Base-by-base conservation (phyloP, 2,113 vertebrate genomes). In the Halichoeres trimaculatus region DNA sequence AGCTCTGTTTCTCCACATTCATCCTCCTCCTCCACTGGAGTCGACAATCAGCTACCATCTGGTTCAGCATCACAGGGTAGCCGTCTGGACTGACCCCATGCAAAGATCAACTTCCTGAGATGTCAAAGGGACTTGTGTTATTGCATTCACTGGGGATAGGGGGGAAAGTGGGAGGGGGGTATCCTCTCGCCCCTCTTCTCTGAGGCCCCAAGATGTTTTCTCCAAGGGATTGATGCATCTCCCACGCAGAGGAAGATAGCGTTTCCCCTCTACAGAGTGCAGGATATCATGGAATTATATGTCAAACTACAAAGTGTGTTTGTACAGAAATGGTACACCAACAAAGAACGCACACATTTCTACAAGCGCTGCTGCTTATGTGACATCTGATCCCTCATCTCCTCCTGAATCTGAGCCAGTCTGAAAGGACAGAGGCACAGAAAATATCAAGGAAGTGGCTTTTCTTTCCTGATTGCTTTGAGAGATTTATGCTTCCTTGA, bases 71-170 rank as follows among this genome's bases (percentile, higher is more conserved):
- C 36, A 41, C 47, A 22, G 85, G 76, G 74, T 84, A 70, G 79
- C 23, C 57, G 68, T 62, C 76, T 69, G 73, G 80, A 58, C 55
- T 50, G 82, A 85, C 91, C 88, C 84, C 38, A 68, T 80, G 81
- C 76, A 88, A 83, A 85, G 80, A 89, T 83, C 80, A 85, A 91
- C 93, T 93, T 94, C 93, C 93, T 91, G 93, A 84, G 79, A 92
- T 90, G 90, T 91, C 90, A 88, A 82, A 82, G 73, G 74, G 80
- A 63, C 79, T 78, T 81, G 78, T 85, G 82, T 81, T 77, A 63
- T 80, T 91, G 55, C 55, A 70, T 80, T 75, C 83, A 81, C 57
- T 66, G 36, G 75, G 82, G 68, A 84, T 56, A 38, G 57, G 74
- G 74, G 70, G 68, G 47, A 63, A 78, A 56, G 45, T 38, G 38